Percentiles rank a stretch among this genome's conserved stretches.
phyloP scores from a whole-genome alignment of 2,113 vertebrate species.

The Coptodon bakossiorum region DNA sequence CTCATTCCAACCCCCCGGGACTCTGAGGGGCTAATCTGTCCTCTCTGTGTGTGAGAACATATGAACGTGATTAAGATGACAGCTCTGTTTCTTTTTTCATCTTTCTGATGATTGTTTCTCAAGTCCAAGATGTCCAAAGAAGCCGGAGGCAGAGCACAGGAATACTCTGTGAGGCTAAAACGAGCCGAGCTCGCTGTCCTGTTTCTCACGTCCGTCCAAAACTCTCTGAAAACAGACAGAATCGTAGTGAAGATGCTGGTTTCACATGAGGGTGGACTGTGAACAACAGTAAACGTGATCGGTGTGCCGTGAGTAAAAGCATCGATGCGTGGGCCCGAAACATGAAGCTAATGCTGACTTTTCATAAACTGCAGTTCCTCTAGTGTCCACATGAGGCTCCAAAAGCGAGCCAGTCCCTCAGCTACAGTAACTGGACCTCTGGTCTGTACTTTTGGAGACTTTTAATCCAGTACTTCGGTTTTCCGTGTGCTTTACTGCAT shows the following conservation, averaged over 20 bases:
- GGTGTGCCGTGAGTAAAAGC: neutral
- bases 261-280: neutral
- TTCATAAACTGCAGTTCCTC: neutral
- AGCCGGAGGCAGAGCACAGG: neutral
- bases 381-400: neutral
- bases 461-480: neutral
- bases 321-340: neutral
- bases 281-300: neutral
- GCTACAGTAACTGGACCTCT: neutral
- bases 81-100: neutral
- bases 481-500: neutral
- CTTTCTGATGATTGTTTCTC: neutral
- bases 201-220: neutral
- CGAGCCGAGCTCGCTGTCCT: neutral
- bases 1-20: neutral
- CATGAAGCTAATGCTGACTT: neutral
- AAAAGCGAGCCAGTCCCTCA: rapidly evolving
- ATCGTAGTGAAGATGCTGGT: rapidly evolving
- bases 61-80: neutral
- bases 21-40: neutral
- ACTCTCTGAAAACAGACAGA: neutral
- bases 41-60: neutral
- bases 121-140: neutral
- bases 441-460: neutral
- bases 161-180: neutral